Evolutionary conservation across 2,113 vertebrate genomes (phyloP), one percentile per base, ranked within the genome.

Genomic region (Caranx melampygus): DNA sequence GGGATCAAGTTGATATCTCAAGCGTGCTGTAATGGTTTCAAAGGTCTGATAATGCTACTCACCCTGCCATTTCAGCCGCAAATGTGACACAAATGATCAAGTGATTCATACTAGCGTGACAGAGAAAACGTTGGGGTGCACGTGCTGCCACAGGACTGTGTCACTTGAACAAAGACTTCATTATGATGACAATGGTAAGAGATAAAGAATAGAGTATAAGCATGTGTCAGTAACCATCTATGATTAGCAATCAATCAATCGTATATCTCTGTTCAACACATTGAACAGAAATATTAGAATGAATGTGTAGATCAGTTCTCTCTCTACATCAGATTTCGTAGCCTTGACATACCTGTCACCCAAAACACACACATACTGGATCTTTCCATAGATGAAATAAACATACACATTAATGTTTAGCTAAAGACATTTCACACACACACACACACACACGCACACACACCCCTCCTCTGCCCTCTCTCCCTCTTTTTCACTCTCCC

Each of bases 1-100:
- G 75, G 83, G 88, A 89, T 91, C 83, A 90, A 87, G 86, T 86
- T 88, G 87, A 88, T 86, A 85, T 85, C 79, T 87, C 84, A 90
- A 84, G 85, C 65, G 9, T 90, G 49, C 49, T 3, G 9, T 86
- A 82, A 84, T 82, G 73, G 73, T 66, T 87, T 83, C 57, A 88
- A 82, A 82, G 79, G 87, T 88, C 87, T 86, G 75, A 75, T 73
- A 87, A 86, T 12, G 47, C 75, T 82, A 79, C 71, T 76, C 82
- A 68, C 31, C 59, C 78, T 86, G 82, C 72, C 81, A 74, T 90
- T 82, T 87, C 83, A 79, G 81, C 58, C 70, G 80, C 72, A 88
- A 85, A 69, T 84, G 74, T 76, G 86, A 84, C 87, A 91, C 77
- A 88, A 88, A 89, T 81, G 59, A 91, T 82, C 47, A 31, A 60